Evolutionary conservation across 92 coral and sea anemone genomes (phyloP).

Genomic region (Muricea muricata): DNA sequence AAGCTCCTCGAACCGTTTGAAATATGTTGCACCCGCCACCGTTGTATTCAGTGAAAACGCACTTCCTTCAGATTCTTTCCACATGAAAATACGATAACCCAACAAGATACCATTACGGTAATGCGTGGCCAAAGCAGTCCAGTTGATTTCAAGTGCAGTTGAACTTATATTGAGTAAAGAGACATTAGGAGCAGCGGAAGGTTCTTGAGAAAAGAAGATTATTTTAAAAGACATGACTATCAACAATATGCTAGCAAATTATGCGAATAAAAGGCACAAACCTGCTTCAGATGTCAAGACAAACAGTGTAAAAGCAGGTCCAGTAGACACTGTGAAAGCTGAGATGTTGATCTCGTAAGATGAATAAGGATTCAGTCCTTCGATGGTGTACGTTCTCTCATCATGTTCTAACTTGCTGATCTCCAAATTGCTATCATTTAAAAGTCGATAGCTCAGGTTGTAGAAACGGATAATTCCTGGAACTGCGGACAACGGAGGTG

Average conservation of each 20-base stretch:
- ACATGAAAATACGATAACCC: conserved; percentile 63
- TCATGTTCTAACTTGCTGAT: background rate
- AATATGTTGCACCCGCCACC: background rate
- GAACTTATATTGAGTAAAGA: conserved; percentile 52
- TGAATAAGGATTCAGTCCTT: background rate
- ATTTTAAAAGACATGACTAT: too few species aligned
- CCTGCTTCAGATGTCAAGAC: conserved; percentile 47
- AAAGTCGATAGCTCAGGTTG: conserved; percentile 17
- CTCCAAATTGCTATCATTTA: background rate
- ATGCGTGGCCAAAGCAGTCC: conserved; percentile 60
- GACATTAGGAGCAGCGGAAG: conserved; percentile 37
- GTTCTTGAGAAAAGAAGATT: conserved; percentile 23
- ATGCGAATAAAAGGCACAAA: background rate
- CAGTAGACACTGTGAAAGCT: conserved; percentile 9
- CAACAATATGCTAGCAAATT: too few species aligned
- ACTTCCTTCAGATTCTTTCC: conserved; percentile 9
- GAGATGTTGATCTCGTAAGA: conserved; percentile 10
- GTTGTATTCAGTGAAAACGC: background rate
- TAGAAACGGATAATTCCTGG: conserved; percentile 29
- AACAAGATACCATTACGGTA: conserved; percentile 74
- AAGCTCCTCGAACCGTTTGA: background rate
- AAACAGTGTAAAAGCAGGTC: conserved; percentile 16
- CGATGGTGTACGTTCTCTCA: background rate
- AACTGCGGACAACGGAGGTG: background rate
- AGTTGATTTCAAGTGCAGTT: conserved; percentile 44